Base-by-base conservation (phyloP, 2,888 invertebrate genomes). In the Watsonalla cultraria region DNA sequence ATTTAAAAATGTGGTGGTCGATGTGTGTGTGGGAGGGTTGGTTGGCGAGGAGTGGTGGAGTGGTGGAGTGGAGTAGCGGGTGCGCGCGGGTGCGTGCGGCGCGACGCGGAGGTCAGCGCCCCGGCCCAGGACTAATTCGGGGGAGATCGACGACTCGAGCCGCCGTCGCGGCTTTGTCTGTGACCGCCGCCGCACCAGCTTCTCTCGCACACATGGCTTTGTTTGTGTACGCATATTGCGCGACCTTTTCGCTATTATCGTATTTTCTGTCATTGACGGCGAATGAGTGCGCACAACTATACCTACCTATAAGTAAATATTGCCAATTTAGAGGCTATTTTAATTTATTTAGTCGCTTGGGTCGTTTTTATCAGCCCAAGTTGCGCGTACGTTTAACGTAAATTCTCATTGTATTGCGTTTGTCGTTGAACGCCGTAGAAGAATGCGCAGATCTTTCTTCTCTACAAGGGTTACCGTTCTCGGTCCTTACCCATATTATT, bases 51-150 rank as follows among this genome's bases (percentile, higher is more conserved):
- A 64, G 62, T 54, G 57, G 64, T 57, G 62, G 52, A 60, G 47
- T 57, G 64, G 60, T 55, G 62, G 52, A 60, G 47, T 57, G 64
- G 60, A 55, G 64, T 24, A 4, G 66, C 63, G 71, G 66, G 58
- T 60, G 69, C 68, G 71, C 14, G 66, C 64, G 74, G 68, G 69
- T 71, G 74, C 76, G 76, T 76, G 78, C 69, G 76, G 67, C 59
- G 60, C 61, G 62, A 60, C 57, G 70, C 68, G 66, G 81, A 78
- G 90, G 89, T 88, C 89, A 89, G 80, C 87, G 89, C 84, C 88
- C 89, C 75, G 81, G 82, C 82, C 79, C 89, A 88, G 88, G 88
- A 90, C 89, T 90, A 90, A 90, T 90, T 90, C 82, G 88, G 90
- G 85, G 90, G 86, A 87, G 89, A 88, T 84, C 89, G 87, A 79